Conservation (phyloP, 1,140 invertebrate species). For the Tenebrio molitor region DNA sequence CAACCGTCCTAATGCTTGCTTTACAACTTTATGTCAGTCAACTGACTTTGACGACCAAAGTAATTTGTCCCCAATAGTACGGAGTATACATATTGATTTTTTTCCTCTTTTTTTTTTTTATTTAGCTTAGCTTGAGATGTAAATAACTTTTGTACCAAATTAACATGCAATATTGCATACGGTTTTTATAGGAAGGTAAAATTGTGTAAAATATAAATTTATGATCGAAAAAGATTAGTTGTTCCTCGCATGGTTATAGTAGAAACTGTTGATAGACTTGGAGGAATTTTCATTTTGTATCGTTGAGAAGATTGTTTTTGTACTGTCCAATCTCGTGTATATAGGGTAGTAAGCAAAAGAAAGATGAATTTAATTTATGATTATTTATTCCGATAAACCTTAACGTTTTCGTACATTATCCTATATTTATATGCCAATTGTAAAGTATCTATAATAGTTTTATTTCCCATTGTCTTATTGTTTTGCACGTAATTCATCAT, state of each 20-base stretch:
- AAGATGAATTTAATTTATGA: constrained; percentile 36
- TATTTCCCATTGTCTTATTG: constrained; percentile 42
- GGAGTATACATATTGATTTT: too few relatives aligned
- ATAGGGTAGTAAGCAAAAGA: constrained; percentile 16
- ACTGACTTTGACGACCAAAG: too few relatives aligned
- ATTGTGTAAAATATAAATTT: background rate
- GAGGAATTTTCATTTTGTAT: background rate
- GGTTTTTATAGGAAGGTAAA: background rate
- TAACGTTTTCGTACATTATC: constrained; percentile 31
- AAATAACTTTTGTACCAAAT: background rate
- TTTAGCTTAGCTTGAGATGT: background rate
- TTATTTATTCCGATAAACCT: constrained; percentile 43
- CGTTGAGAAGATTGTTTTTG: constrained; percentile 13
- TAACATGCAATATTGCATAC: background rate
- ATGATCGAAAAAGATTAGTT: background rate
- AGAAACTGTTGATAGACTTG: background rate
- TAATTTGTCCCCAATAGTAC: too few relatives aligned
- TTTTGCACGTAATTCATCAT: constrained; percentile 43
- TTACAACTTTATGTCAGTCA: too few relatives aligned
- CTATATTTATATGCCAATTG: constrained; percentile 45
- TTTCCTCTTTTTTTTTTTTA: background rate
- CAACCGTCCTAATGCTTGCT: too few relatives aligned
- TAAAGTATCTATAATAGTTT: constrained; percentile 9
- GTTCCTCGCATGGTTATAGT: background rate
- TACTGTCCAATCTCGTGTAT: constrained; percentile 4